Evolutionary conservation across 1,140 invertebrate species (phyloP), one percentile per base, ranked within the genome.

Genomic region (Trinorchestia longiramus): DNA sequence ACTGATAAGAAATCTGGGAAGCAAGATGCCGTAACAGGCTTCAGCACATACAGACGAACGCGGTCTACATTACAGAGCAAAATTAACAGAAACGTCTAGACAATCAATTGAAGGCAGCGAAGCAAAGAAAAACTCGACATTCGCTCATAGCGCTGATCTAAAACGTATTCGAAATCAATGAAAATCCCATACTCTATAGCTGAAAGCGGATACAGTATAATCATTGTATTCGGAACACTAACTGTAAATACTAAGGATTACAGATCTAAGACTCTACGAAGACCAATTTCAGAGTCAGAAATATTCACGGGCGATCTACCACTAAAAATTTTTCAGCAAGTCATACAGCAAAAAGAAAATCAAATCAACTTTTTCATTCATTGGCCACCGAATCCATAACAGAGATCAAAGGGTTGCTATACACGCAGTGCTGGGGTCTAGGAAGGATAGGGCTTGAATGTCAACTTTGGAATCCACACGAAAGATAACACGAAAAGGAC

Each of bases 221-320:
- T 42, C n/a, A 90, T 43, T 90, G n/a, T 90, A 90, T 43, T 90
- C 41, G n/a, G 88, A 43, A 77, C 62, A 77, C 28, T 77, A 90
- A 90, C 43, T 90, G 43, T 42, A 90, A 19, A 42, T 90, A 90
- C 88, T 90, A 90, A 42, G 41, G 88, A 41, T 42, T 90, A 90
- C 88, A 90, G 88, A 90, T 90, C 88, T 90, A 90, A 90, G 88
- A 90, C 41, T 90, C 88, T 77, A 77, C 62, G 62, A 77, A 15
- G 62, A 77, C 62, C 62, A 77, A 77, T 77, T 77, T 77, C 62
- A 77, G 62, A 77, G 36, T 77, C 62, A 77, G 62, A 36, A 77
- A 77, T 77, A 77, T 77, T 77, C 36, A 77, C 62, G 62, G 28
- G 62, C 28, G 62, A 77, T 77, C 62, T 77, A 77, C 1, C 15